Evolutionary conservation across 2,113 vertebrate genomes (phyloP).

Genomic region (Sakesphorus luctuosus): DNA sequence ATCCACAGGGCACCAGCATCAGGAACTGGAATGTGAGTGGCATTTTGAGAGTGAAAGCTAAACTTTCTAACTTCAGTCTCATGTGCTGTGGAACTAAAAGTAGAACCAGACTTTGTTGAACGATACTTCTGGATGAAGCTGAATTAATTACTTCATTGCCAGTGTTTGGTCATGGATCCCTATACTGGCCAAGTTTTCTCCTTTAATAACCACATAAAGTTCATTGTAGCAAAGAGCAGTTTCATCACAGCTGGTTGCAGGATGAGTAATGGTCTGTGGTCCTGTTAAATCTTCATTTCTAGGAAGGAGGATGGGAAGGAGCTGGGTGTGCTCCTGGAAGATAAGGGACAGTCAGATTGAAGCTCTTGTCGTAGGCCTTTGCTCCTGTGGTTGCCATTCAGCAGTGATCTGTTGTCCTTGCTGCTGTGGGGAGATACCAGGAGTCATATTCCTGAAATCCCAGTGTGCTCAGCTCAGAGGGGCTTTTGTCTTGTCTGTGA

Average conservation of each 20-base stretch:
- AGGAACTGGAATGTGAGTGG: neutral
- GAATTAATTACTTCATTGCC: neutral
- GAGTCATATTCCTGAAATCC: neutral
- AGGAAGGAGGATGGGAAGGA: neutral
- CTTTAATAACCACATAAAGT: neutral
- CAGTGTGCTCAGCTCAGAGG: neutral
- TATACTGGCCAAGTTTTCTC: neutral
- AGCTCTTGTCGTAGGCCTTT: neutral
- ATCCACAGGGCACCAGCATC: neutral
- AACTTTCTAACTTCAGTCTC: neutral
- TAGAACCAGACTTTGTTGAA: neutral
- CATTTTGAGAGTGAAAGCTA: neutral
- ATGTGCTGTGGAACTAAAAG: neutral
- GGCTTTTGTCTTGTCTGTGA: neutral
- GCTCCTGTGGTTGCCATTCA: rapidly evolving
- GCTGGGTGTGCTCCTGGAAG: neutral
- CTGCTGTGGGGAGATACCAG: neutral
- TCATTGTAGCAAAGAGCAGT: neutral
- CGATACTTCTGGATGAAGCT: neutral
- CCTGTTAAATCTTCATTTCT: neutral
- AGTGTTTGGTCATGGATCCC: neutral
- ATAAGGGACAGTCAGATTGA: neutral
- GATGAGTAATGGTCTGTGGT: neutral
- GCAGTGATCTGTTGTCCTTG: neutral
- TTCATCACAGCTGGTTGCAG: neutral